These are phyloP conservation scores for Pogonocichla stellata DNA, from an alignment of 2,113 vertebrate species.

Conservation along the genomic window DNA sequence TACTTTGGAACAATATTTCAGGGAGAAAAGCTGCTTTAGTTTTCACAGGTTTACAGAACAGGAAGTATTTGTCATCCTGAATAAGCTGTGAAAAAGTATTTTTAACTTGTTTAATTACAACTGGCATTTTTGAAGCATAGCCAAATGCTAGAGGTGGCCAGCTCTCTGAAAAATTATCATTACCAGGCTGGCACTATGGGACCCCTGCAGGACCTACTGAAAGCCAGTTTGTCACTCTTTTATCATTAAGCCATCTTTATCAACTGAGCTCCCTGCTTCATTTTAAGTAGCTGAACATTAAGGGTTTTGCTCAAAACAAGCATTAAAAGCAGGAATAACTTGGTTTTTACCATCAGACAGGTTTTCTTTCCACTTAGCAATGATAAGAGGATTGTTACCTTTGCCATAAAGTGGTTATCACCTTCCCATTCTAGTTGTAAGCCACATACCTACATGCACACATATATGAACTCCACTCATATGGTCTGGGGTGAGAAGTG, in stretches of 20 bases:
- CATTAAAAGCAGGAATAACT: background rate
- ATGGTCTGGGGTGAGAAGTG: background rate
- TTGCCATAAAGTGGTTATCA: background rate
- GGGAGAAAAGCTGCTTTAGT: background rate
- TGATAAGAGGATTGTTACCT: background rate
- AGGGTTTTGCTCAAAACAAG: background rate
- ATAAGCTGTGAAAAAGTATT: background rate
- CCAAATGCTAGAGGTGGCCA: background rate
- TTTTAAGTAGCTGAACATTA: background rate
- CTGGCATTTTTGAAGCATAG: background rate
- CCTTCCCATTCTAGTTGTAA: background rate
- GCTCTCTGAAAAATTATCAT: background rate
- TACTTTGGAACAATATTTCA: background rate
- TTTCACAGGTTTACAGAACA: background rate
- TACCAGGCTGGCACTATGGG: background rate
- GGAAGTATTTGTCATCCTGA: background rate
- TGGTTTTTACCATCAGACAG: background rate
- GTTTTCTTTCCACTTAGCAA: background rate
- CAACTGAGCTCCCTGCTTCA: background rate
- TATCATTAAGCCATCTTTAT: background rate
- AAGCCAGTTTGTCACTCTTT: background rate
- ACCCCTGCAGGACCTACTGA: background rate
- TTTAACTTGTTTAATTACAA: slow-evolving; percentile 13
- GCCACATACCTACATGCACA: background rate
- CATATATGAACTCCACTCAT: accelerated